phyloP scores from a whole-genome alignment of 2,888 invertebrate species.

The Tricholauxania praeusta region DNA sequence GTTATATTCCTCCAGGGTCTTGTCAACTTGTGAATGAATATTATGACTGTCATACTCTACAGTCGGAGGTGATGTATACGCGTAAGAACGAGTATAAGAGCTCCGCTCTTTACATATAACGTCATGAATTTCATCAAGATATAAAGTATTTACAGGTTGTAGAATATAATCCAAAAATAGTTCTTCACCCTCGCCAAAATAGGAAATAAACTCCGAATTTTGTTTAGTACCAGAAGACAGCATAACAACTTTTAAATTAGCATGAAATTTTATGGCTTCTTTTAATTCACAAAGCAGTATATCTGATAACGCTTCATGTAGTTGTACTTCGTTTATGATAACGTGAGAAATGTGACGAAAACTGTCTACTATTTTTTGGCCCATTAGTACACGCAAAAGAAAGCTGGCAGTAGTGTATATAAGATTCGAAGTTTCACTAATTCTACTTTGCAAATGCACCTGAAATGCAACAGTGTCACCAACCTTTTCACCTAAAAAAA shows the following conservation, averaged over 20 bases:
- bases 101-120: slow-evolving; percentile 34
- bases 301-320: slow-evolving; percentile 90
- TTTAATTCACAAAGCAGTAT: slow-evolving; percentile 86
- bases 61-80: slow-evolving; percentile 29
- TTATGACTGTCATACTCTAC: not conserved
- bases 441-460: slow-evolving; percentile 53
- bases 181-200: slow-evolving; percentile 51
- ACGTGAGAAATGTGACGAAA: slow-evolving; percentile 75
- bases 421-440: slow-evolving; percentile 53
- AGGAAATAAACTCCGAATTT: slow-evolving; percentile 47
- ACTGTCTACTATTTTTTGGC: slow-evolving; percentile 71
- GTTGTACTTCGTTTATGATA: slow-evolving; percentile 93
- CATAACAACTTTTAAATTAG: slow-evolving; percentile 82
- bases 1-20: slow-evolving; percentile 58
- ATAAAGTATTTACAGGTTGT: slow-evolving; percentile 36
- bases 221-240: slow-evolving; percentile 79
- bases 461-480: slow-evolving; percentile 76
- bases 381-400: slow-evolving; percentile 84
- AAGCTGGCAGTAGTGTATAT: slow-evolving; percentile 57
- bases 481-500: slow-evolving; percentile 77
- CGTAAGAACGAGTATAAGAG: slow-evolving; percentile 18
- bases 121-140: slow-evolving; percentile 47
- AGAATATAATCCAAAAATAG: slow-evolving; percentile 34
- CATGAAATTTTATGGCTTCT: slow-evolving; percentile 77
- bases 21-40: slow-evolving; percentile 56